Evolutionary conservation across 2,888 invertebrate species (phyloP).

Genomic region (Ophion costatus): DNA sequence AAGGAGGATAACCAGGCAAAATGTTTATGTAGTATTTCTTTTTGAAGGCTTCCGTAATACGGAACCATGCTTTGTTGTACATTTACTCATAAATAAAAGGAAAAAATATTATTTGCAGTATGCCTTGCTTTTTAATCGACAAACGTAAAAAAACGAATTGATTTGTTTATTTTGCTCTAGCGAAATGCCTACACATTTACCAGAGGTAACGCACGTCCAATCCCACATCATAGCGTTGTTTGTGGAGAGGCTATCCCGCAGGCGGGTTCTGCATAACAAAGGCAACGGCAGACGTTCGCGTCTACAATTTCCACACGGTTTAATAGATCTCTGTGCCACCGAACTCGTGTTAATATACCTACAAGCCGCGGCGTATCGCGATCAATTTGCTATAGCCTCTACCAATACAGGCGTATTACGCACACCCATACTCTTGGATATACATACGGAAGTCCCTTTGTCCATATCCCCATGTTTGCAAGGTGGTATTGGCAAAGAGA

Average conservation of each 20-base stretch:
- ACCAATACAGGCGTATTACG: constrained; percentile 44
- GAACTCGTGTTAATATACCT: constrained; percentile 58
- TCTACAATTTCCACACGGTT: constrained; percentile 63
- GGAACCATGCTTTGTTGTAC: no score
- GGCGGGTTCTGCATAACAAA: constrained; percentile 52
- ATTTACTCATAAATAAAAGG: no score
- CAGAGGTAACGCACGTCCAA: constrained; percentile 12
- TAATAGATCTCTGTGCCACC: constrained; percentile 50
- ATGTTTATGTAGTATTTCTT: no score
- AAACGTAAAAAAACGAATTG: not conserved
- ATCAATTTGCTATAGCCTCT: constrained; percentile 57
- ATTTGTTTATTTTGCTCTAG: not conserved
- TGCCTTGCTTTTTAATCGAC: no score
- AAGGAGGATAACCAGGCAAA: no score
- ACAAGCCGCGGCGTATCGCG: constrained; percentile 51
- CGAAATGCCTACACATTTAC: not conserved
- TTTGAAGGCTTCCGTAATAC: no score
- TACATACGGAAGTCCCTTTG: constrained; percentile 36
- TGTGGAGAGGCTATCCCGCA: constrained; percentile 18
- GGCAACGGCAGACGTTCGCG: constrained; percentile 51
- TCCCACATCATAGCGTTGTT: constrained; percentile 8
- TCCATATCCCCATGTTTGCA: constrained; percentile 33
- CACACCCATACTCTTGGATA: constrained; percentile 43
- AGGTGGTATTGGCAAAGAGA: constrained; percentile 58
- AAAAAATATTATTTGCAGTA: no score